Evolutionary conservation across 2,888 invertebrate species (phyloP), one percentile per base, ranked within the genome.

Genomic region (Lobophora halterata): DNA sequence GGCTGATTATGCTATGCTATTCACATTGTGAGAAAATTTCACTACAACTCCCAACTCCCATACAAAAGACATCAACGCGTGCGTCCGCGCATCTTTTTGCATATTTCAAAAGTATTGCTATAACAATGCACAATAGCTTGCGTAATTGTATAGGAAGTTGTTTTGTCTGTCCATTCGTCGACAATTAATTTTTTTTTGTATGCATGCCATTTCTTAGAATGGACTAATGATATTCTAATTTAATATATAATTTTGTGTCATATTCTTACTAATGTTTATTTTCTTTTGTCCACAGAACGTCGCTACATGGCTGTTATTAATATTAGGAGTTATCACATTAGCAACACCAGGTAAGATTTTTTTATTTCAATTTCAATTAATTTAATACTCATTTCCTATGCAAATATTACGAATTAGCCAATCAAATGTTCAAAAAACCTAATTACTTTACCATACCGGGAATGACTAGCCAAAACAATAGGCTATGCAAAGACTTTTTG

Each of bases 211-310:
- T 17, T 28, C 36, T 35, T 12, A 4, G 11, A 18, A n/a, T n/a
- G n/a, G n/a, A 25, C 11, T 16, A 12, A 8, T 8, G 7, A 5
- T 19, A 19, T 25, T 26, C 16, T 8, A 21, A 10, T 10, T 16
- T 5, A 26, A 2, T 13, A 13, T 6, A 13, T 29, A 5, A 4
- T 13, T 13, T 21, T 18, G 3, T 10, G n/a, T n/a, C n/a, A n/a
- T n/a, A 4, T 18, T 4, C 13, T 33, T 26, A 5, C 17, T 36
- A 29, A 36, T 30, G 6, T 8, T n/a, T n/a, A n/a, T 51, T 61
- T 57, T 40, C 35, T 52, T 78, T 82, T 67, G 79, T 58, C 53
- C 37, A 45, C 83, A 86, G 86, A 74, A 79, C 49, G 55, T 70
- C 54, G 72, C 74, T 55, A 66, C 61, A 65, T 80, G 80, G 77